phyloP scores from a whole-genome alignment of 2,797 vertebrate species.

The Tympanoctomys barrerae region DNA sequence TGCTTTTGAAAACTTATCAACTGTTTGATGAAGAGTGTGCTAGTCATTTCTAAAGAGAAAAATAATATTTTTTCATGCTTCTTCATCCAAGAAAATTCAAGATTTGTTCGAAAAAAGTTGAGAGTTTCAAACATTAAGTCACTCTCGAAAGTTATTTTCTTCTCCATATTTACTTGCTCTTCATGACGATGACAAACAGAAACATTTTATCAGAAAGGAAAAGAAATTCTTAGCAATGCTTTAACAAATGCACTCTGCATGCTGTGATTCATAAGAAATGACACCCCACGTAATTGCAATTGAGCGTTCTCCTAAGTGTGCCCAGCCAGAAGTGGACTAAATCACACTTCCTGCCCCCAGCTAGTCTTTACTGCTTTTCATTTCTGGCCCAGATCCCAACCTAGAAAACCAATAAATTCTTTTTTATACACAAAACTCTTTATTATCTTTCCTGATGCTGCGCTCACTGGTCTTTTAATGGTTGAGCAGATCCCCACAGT shows the following conservation, averaged over 20 bases:
- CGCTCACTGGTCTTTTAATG: slow-evolving; percentile 76
- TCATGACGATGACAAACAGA: slow-evolving; percentile 41
- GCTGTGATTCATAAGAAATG: slow-evolving; percentile 79
- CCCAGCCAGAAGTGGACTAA: slow-evolving; percentile 84
- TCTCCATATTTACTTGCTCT: slow-evolving; percentile 52
- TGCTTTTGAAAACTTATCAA: background rate
- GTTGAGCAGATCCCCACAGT: slow-evolving; percentile 61
- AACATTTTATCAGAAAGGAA: background rate
- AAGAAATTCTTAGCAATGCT: slow-evolving; percentile 52
- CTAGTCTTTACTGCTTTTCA: slow-evolving; percentile 72
- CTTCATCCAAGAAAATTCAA: slow-evolving; percentile 64
- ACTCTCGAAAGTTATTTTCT: slow-evolving; percentile 48
- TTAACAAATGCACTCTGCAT: slow-evolving; percentile 82
- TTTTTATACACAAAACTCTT: slow-evolving; percentile 79
- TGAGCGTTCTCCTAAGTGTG: slow-evolving; percentile 79
- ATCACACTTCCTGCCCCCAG: slow-evolving; percentile 77
- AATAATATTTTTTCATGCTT: background rate
- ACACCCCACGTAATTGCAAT: slow-evolving; percentile 82
- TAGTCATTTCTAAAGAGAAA: background rate
- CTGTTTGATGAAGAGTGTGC: background rate
- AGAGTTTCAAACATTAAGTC: slow-evolving; percentile 69
- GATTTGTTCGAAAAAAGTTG: slow-evolving; percentile 63
- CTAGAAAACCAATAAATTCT: slow-evolving; percentile 80
- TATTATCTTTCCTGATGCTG: slow-evolving; percentile 79
- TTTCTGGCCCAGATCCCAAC: slow-evolving; percentile 77